phyloP scores from a whole-genome alignment of 2,113 vertebrate species.

The Pseudorhombus dupliciocellatus region DNA sequence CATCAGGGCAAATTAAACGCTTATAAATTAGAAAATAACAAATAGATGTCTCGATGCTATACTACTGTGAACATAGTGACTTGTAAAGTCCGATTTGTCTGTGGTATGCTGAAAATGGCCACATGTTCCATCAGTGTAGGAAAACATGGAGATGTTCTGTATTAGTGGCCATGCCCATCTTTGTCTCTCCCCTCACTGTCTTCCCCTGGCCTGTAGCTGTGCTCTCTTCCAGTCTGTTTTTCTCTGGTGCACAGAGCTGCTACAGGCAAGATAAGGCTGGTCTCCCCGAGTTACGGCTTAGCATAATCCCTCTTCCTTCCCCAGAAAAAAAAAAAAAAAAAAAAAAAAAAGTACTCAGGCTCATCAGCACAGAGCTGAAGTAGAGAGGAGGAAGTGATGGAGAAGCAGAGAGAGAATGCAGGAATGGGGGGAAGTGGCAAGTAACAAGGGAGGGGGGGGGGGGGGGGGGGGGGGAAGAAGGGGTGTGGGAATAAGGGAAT shows the following conservation, averaged over 20 bases:
- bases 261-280: constrained; percentile 83
- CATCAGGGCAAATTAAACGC: constrained; percentile 27
- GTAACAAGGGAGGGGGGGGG: constrained; percentile 33
- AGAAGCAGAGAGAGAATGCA: constrained; percentile 54
- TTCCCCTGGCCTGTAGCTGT: constrained; percentile 59
- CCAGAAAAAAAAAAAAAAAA: constrained; percentile 72
- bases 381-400: constrained; percentile 71
- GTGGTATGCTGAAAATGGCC: constrained; percentile 15
- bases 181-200: constrained; percentile 52
- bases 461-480: constrained; percentile 35
- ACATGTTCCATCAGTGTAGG: constrained; percentile 34
- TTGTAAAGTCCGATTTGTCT: background rate
- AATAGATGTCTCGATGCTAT: constrained; percentile 35
- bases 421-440: background rate
- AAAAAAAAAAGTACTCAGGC: constrained; percentile 74
- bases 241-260: constrained; percentile 81
- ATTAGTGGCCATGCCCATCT: constrained; percentile 63
- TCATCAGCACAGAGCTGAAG: constrained; percentile 78
- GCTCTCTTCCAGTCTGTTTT: constrained; percentile 77
- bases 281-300: constrained; percentile 82
- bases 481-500: constrained; percentile 36
- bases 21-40: background rate
- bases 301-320: constrained; percentile 83
- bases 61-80: background rate
- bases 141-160: constrained; percentile 58